Conservation (phyloP, 1,140 invertebrate genomes). For the Panonychus citri region DNA sequence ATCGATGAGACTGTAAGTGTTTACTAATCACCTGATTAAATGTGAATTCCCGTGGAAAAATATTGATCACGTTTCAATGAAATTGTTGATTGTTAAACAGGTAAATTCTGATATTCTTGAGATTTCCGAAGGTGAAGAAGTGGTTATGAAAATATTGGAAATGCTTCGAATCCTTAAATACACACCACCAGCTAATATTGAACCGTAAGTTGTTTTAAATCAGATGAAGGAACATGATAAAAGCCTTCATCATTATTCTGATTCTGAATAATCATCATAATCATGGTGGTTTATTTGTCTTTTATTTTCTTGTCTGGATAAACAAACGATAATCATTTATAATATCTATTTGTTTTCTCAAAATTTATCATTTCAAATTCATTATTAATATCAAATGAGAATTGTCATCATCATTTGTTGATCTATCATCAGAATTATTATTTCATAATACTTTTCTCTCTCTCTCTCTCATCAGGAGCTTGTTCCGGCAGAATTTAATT, state of each 20-base stretch:
- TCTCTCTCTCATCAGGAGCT: slow-evolving; percentile 16
- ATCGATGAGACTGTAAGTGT: slow-evolving; percentile 33
- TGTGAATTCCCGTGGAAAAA: no score
- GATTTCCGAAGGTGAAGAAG: slow-evolving; percentile 17
- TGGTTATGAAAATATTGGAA: slow-evolving; percentile 21
- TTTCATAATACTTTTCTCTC: background rate
- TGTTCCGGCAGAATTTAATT: slow-evolving; percentile 42
- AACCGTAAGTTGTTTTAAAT: slow-evolving; percentile 16
- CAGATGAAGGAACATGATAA: background rate
- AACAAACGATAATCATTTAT: background rate
- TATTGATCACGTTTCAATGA: no score
- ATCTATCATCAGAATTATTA: no score
- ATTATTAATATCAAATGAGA: no score
- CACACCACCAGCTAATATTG: slow-evolving; percentile 28
- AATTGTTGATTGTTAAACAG: no score
- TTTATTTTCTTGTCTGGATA: no score
- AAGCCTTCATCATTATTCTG: background rate
- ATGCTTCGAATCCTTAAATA: slow-evolving; percentile 40
- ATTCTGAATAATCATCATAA: no score
- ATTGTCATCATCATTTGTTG: no score
- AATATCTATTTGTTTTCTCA: background rate
- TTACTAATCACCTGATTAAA: no score
- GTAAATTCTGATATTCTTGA: background rate
- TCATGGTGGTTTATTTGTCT: no score
- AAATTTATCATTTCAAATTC: no score